Evolutionary conservation across 2,797 vertebrate species (phyloP).

Genomic region (Rhyacichthys aspro): DNA sequence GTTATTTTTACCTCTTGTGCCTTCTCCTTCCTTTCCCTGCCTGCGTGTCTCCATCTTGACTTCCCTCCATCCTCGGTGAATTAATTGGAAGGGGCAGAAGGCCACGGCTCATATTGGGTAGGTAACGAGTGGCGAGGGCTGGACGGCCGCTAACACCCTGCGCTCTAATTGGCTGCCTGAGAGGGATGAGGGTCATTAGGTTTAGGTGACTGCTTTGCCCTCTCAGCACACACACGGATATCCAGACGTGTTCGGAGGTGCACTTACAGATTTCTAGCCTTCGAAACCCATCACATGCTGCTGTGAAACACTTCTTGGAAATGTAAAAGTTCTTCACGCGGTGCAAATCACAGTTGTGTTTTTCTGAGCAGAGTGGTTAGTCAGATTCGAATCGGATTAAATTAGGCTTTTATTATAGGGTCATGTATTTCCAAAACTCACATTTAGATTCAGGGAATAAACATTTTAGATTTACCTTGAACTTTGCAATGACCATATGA

Average conservation of each 20-base stretch:
- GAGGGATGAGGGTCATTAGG: slow-evolving; percentile 77
- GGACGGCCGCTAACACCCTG: slow-evolving; percentile 57
- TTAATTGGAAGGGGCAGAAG: slow-evolving; percentile 75
- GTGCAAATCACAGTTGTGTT: neutral
- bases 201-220: slow-evolving; percentile 57
- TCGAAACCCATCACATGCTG: neutral
- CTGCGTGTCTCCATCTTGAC: slow-evolving; percentile 20
- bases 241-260: slow-evolving; percentile 1
- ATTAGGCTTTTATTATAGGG: neutral
- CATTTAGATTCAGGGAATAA: too few relatives aligned
- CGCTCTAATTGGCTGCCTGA: slow-evolving; percentile 78
- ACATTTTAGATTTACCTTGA: too few relatives aligned
- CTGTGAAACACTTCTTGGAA: slow-evolving; percentile 1
- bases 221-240: slow-evolving; percentile 26
- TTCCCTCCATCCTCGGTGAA: slow-evolving; percentile 53
- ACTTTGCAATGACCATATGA: too few relatives aligned
- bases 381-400: neutral
- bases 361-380: neutral
- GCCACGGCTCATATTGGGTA: slow-evolving; percentile 65
- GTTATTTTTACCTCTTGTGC: slow-evolving; percentile 67
- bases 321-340: too few relatives aligned
- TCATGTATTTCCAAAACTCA: neutral
- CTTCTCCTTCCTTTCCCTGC: slow-evolving; percentile 41
- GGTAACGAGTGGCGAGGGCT: slow-evolving; percentile 68
- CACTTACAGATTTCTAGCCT: slow-evolving; percentile 8